These are phyloP conservation scores for Coryphaenoides rupestris DNA, from an alignment of 2,113 vertebrate genomes.

Conservation along the genomic window DNA sequence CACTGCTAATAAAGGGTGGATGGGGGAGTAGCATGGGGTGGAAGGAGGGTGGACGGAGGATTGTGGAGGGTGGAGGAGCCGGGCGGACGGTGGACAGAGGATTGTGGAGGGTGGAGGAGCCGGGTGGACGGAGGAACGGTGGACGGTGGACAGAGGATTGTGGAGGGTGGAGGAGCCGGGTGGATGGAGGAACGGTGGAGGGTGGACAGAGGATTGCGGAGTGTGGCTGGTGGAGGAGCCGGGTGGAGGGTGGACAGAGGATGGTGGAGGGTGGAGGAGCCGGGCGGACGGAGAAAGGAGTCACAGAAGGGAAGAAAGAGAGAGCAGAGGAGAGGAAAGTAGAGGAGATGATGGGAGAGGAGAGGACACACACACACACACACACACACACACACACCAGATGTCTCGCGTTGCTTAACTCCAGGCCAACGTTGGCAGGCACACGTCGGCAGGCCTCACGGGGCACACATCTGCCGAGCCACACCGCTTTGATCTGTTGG, in stretches of 20 bases:
- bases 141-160: background rate
- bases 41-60: background rate
- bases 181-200: background rate
- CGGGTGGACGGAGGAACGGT: background rate
- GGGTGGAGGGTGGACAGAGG: background rate
- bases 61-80: background rate
- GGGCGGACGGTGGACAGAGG: background rate
- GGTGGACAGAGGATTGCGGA: background rate
- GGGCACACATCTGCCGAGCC: background rate
- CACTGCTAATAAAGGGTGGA: background rate
- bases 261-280: background rate
- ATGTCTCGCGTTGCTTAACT: conserved; percentile 10
- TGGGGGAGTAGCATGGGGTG: background rate
- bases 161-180: background rate
- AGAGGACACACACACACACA: background rate
- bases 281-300: background rate
- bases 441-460: background rate
- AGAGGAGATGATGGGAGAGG: background rate
- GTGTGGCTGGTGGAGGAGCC: background rate
- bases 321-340: background rate
- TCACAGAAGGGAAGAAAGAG: conserved; percentile 6
- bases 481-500: conserved; percentile 1
- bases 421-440: background rate
- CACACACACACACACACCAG: conserved; percentile 1
- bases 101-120: background rate